Percentiles rank a stretch among this genome's conserved stretches.
Evolutionary conservation across 2,888 invertebrate species (phyloP).

Genomic region (Peribatodes rhomboidaria): DNA sequence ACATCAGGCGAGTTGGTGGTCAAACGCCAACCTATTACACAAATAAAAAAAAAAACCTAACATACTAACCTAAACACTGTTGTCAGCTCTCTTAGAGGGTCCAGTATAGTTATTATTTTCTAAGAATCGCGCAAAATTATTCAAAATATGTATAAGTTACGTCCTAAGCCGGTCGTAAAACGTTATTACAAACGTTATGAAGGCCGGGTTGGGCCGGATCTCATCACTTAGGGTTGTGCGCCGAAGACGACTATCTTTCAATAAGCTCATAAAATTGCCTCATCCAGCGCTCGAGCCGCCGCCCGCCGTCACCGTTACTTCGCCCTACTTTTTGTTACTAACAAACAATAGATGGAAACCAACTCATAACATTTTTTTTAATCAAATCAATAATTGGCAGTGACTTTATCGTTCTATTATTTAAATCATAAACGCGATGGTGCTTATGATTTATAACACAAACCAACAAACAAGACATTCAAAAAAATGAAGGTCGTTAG

Average conservation of each 20-base stretch:
- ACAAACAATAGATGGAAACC: constrained; percentile 58
- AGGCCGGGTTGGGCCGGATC: constrained; percentile 79
- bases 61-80: background rate
- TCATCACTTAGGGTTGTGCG: constrained; percentile 80
- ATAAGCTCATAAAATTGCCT: constrained; percentile 79
- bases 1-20: too few species aligned
- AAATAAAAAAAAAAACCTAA: too few species aligned
- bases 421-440: background rate
- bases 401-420: background rate
- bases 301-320: constrained; percentile 52
- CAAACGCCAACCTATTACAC: too few species aligned
- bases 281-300: constrained; percentile 60
- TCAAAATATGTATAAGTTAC: constrained; percentile 84
- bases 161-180: constrained; percentile 82
- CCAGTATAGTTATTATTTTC: constrained; percentile 73
- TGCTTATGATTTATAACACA: background rate
- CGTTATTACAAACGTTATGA: constrained; percentile 82
- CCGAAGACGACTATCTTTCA: constrained; percentile 76
- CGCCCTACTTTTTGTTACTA: constrained; percentile 53
- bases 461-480: too few species aligned
- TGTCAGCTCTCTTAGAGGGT: constrained; percentile 62
- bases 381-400: background rate
- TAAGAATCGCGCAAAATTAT: constrained; percentile 79
- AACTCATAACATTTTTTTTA: constrained; percentile 73
- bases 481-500: too few species aligned